Base-by-base conservation (phyloP, 2,797 vertebrate genomes). In the Manis javanica region DNA sequence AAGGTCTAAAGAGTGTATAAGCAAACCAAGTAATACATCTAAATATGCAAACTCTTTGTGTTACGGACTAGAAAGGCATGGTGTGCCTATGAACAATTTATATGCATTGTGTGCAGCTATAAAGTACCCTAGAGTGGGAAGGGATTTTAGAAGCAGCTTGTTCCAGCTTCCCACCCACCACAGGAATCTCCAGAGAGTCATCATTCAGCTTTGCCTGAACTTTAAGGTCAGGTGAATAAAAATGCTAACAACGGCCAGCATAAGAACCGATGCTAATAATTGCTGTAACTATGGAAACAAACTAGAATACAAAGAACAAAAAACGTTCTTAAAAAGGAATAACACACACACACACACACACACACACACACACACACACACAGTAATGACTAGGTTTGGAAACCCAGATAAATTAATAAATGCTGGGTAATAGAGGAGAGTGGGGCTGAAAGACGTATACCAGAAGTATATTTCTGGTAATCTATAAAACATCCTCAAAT, bases 191-290 rank as follows among this genome's bases (percentile, higher is more conserved):
- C 53, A 66, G 95, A 91, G 94, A 86, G 71, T 63, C 90, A 31
- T 61, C 89, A 31, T 88, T 86, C 85, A 24, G 78, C 88, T 91
- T 66, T 39, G 46, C 74, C 95, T 96, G 95, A 97, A 97, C 95
- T 97, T 93, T 95, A 89, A 96, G 95, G 82, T 97, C 97, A 94
- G 95, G 49, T 88, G 64, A 96, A 96, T 97, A 96, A 97, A 96
- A 98, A 96, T 95, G 94, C 83, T 90, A n/a, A n/a, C n/a, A 87
- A 95, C 13, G 57, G 82, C 61, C 95, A 91, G 74, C 88, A 18
- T 66, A 91, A 89, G 53, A 89, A 53, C 59, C 18, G 82, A 92
- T 87, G 88, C 82, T 92, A 95, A 84, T 95, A 95, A 97, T 94
- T 96, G 39, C 64, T 53, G 92, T 98, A 92, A 53, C 95, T 89